A percentile compares a stretch with the other conserved stretches of the same genome.
Evolutionary conservation across 2,888 invertebrate genomes (phyloP).

Genomic region (Tinea trinotella): DNA sequence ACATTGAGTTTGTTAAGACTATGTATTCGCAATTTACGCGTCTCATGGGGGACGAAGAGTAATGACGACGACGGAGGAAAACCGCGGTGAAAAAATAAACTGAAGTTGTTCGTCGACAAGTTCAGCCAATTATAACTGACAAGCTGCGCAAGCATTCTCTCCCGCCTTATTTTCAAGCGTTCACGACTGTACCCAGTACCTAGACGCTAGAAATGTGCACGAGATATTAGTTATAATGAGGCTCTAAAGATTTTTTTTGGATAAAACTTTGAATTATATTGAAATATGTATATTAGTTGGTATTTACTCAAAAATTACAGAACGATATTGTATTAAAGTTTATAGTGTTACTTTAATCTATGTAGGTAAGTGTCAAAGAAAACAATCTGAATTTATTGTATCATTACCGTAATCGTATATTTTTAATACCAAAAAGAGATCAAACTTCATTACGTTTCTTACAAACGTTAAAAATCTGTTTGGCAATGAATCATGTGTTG

Average conservation of each 20-base stretch:
- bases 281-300: background rate
- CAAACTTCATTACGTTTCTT: slow-evolving; percentile 19
- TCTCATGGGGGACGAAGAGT: slow-evolving; percentile 69
- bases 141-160: slow-evolving; percentile 58
- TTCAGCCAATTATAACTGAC: slow-evolving; percentile 73
- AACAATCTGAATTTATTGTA: background rate
- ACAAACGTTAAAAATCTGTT: slow-evolving; percentile 19
- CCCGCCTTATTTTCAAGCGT: slow-evolving; percentile 50
- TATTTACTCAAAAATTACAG: background rate
- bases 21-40: slow-evolving; percentile 65
- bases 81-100: slow-evolving; percentile 49
- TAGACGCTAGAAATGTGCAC: slow-evolving; percentile 4
- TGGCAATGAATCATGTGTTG: slow-evolving; percentile 66
- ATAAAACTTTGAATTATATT: background rate
- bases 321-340: background rate
- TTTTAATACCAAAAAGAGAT: slow-evolving; percentile 10
- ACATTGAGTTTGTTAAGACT: slow-evolving; percentile 61
- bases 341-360: background rate
- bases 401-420: background rate
- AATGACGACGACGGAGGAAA: slow-evolving; percentile 58
- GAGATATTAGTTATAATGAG: slow-evolving; percentile 9
- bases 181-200: slow-evolving; percentile 23
- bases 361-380: too few species aligned
- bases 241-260: slow-evolving; percentile 2
- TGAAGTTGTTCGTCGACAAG: slow-evolving; percentile 58